These are phyloP conservation scores for Porites divaricata DNA, from an alignment of 92 coral and sea anemone genomes.

Conservation along the genomic window DNA sequence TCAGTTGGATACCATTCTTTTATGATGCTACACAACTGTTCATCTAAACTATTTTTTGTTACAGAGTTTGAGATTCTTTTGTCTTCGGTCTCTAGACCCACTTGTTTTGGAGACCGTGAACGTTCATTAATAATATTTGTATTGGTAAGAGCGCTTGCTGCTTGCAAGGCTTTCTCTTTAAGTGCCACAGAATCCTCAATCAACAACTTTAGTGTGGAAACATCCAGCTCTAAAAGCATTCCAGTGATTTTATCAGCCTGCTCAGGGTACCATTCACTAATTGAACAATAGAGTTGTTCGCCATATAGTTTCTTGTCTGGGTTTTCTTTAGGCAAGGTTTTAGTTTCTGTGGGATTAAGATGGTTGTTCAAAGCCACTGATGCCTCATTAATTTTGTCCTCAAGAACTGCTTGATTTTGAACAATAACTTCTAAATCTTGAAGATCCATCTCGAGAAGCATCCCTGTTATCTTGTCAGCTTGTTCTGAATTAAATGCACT, in stretches of 20 bases:
- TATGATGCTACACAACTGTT: conserved; percentile 60
- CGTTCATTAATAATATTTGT: conserved; percentile 19
- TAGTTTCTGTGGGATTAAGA: neutral
- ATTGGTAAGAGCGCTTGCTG: conserved; percentile 53
- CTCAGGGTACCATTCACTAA: conserved; percentile 58
- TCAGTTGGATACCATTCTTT: conserved; percentile 48
- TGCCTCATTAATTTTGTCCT: conserved; percentile 66
- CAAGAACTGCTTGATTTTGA: conserved; percentile 37
- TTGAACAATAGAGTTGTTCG: conserved; percentile 67
- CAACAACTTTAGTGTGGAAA: conserved; percentile 26
- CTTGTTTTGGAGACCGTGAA: neutral
- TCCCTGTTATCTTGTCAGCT: conserved; percentile 88
- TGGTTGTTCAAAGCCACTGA: conserved; percentile 33
- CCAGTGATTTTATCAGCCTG: conserved; percentile 89
- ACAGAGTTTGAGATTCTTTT: conserved; percentile 24
- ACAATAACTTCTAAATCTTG: conserved; percentile 51
- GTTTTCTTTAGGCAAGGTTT: neutral
- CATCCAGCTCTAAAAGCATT: conserved; percentile 77
- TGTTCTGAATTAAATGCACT: conserved; percentile 42
- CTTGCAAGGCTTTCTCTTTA: conserved; percentile 63
- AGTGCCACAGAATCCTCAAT: conserved; percentile 57
- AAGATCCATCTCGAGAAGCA: conserved; percentile 78
- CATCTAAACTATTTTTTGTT: conserved; percentile 37
- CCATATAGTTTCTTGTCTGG: conserved; percentile 58
- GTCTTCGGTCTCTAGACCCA: conserved; percentile 48